Percentiles rank a stretch among this genome's conserved stretches.
phyloP scores from a whole-genome alignment of 2,888 invertebrate genomes.

The Ennomos fuscantarius region DNA sequence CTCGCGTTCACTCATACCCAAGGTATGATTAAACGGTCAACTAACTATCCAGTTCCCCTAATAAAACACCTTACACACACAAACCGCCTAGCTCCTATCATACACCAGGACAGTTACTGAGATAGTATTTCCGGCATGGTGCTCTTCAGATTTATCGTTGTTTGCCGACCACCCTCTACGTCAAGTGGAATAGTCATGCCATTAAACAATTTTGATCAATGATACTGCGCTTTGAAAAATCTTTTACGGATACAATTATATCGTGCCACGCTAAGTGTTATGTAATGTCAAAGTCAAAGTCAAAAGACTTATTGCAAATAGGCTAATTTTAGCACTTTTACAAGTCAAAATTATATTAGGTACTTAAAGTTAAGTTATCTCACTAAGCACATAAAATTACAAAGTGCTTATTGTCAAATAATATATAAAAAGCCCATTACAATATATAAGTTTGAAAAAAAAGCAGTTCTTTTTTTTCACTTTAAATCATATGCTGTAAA shows the following conservation, averaged over 20 bases:
- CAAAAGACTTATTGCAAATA: too few species aligned
- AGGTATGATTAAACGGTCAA: too few species aligned
- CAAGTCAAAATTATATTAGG: too few species aligned
- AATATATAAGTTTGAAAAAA: too few species aligned
- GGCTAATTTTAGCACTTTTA: too few species aligned
- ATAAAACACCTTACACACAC: neutral
- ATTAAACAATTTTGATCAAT: conserved; percentile 67
- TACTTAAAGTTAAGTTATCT: too few species aligned
- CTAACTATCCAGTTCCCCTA: neutral
- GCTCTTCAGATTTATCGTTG: conserved; percentile 66
- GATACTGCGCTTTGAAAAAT: conserved; percentile 47
- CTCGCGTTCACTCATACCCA: too few species aligned
- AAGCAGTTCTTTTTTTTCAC: too few species aligned
- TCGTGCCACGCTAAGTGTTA: conserved; percentile 16
- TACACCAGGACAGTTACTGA: conserved; percentile 49
- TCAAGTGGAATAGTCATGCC: conserved; percentile 57
- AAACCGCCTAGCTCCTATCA: conserved; percentile 9
- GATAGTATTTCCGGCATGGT: conserved; percentile 58
- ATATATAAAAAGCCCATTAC: too few species aligned
- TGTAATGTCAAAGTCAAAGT: conserved; percentile 11
- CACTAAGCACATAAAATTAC: too few species aligned
- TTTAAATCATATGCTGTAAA: too few species aligned
- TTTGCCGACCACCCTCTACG: conserved; percentile 54
- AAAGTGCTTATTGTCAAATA: too few species aligned
- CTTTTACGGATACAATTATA: conserved; percentile 26